Evolutionary conservation across 2,797 vertebrate species (phyloP), one percentile per base, ranked within the genome.

Genomic region (Propithecus deckenii): DNA sequence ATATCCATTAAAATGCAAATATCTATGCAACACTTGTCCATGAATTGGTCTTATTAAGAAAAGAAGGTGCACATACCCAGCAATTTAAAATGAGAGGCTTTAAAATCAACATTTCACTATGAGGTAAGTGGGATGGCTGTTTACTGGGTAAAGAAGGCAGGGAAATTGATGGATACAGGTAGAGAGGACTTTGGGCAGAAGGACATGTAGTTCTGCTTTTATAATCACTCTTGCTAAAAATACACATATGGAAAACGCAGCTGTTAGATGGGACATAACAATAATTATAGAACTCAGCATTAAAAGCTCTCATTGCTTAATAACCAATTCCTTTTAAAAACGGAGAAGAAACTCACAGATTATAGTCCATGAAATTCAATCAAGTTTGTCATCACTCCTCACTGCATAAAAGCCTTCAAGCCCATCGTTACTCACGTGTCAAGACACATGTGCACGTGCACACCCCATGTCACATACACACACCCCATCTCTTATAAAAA

Each of bases 201-300:
- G 55, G 20, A 93, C 84, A 41, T 9, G 1, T 17, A 38, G 43
- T 91, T 94, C 72, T 81, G 71, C 28, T 89, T 93, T 96, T 93
- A 78, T 14, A 55, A 91, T 61, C 20, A 57, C 46, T 78, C 4
- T 35, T 81, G 52, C 59, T 97, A 91, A 96, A 96, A 96, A 93
- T 83, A 91, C 38, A 61, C 52, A 55, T 63, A 46, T 17, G 35
- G 89, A 72, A 80, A 95, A 93, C 20, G 35, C 61, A 96, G 74
- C 91, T 96, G 79, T 59, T 86, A 61, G 65, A 72, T 89, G 35
- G 41, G 74, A 89, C 74, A 83, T 65, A 18, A 28, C 13, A 43
- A 1, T 86, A 76, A 96, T 91, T 83, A 78, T 9, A 89, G 72
- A 93, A 89, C 50, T 65, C 38, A 83, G 52, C n/a, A 52, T 88